A percentile compares a stretch with the other conserved stretches of the same genome.
These are phyloP conservation scores for Luffia ferchaultella DNA, from an alignment of 2,888 invertebrate genomes.

Conservation along the genomic window DNA sequence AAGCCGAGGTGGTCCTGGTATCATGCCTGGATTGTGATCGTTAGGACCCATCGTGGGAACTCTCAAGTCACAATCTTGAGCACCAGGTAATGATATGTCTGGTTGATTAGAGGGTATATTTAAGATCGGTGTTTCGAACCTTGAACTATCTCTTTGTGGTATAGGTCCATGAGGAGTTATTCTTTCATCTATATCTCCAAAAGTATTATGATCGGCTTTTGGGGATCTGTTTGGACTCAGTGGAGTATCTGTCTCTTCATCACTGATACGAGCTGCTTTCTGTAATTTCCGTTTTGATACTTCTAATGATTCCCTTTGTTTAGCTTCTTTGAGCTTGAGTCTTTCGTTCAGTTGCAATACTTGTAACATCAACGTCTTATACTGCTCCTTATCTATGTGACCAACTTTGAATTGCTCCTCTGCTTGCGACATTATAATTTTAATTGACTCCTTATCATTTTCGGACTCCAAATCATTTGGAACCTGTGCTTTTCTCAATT, in stretches of 20 bases:
- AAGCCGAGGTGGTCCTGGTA: slow-evolving; percentile 7
- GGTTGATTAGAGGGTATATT: slow-evolving; percentile 10
- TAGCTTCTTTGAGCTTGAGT: slow-evolving; percentile 77
- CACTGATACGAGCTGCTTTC: slow-evolving; percentile 35
- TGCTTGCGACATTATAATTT: slow-evolving; percentile 83
- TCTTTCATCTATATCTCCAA: slow-evolving; percentile 62
- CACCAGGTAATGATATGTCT: slow-evolving; percentile 4
- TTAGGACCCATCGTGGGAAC: slow-evolving; percentile 24
- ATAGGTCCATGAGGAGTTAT: slow-evolving; percentile 30
- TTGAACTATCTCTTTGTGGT: slow-evolving; percentile 5
- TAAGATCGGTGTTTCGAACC: slow-evolving; percentile 1
- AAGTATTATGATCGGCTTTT: slow-evolving; percentile 39
- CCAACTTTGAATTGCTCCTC: slow-evolving; percentile 81
- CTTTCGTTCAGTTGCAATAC: slow-evolving; percentile 82
- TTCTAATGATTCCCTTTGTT: slow-evolving; percentile 73
- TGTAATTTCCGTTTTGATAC: slow-evolving; percentile 49
- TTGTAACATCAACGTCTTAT: slow-evolving; percentile 78
- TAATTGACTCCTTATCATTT: slow-evolving; percentile 72
- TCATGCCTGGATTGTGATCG: slow-evolving; percentile 20
- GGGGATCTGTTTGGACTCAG: slow-evolving; percentile 28
- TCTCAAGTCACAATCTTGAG: slow-evolving; percentile 50
- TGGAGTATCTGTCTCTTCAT: slow-evolving; percentile 48
- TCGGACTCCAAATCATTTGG: slow-evolving; percentile 60
- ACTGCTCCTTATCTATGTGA: slow-evolving; percentile 76
- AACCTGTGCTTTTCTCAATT: slow-evolving; percentile 50